Percentiles rank a stretch among this genome's conserved stretches.
Evolutionary conservation across 2,888 invertebrate species (phyloP).

Genomic region (Agrenia bidenticulata): DNA sequence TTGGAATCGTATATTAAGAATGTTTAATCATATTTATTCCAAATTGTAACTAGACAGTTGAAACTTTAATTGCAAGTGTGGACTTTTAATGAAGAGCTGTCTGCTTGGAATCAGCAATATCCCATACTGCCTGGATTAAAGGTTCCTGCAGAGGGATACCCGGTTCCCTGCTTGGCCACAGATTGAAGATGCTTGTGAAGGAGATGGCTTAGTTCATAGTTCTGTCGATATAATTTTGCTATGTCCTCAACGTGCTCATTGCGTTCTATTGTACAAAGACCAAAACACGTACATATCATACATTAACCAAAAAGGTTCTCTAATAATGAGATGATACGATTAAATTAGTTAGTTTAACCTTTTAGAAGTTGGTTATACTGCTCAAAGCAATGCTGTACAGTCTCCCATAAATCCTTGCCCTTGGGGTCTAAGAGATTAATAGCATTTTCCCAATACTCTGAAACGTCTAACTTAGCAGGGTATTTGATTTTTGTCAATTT

Average conservation of each 20-base stretch:
- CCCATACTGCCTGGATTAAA: background rate
- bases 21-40: too few species aligned
- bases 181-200: slow-evolving; percentile 60
- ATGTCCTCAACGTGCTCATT: slow-evolving; percentile 69
- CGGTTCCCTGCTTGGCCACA: background rate
- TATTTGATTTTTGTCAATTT: slow-evolving; percentile 41
- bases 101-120: slow-evolving; percentile 8
- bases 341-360: slow-evolving; percentile 57
- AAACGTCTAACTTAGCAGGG: slow-evolving; percentile 60
- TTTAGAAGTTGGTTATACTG: slow-evolving; percentile 67
- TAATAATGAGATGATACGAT: background rate
- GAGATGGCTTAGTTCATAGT: slow-evolving; percentile 68
- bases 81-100: too few species aligned
- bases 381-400: slow-evolving; percentile 64
- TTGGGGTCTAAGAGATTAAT: slow-evolving; percentile 63
- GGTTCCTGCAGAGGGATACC: background rate
- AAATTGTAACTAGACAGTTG: too few species aligned
- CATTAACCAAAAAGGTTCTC: background rate
- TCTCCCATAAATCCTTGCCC: slow-evolving; percentile 72
- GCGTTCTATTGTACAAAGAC: slow-evolving; percentile 60
- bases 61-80: too few species aligned
- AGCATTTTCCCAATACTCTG: slow-evolving; percentile 69
- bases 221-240: slow-evolving; percentile 65
- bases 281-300: background rate
- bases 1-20: too few species aligned